Conservation (phyloP, 1,140 invertebrate genomes). For the Adoxophyes honmai region DNA sequence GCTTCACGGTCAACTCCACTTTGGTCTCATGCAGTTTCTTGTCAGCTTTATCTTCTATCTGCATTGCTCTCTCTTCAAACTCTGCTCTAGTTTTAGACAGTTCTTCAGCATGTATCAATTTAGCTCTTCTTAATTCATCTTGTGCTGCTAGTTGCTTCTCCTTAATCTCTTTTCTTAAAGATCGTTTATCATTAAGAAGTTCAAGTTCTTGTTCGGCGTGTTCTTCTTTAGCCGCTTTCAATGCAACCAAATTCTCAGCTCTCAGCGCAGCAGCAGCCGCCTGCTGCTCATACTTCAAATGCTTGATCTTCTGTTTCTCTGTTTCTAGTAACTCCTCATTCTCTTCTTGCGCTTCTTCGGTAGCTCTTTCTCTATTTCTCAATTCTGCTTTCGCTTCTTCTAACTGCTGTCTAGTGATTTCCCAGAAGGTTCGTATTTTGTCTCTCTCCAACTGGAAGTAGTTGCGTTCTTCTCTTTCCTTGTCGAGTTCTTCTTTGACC, state of each 20-base stretch:
- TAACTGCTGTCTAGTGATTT: conserved; percentile 88
- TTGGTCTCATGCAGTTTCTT: conserved; percentile 86
- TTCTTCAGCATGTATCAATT: conserved; percentile 75
- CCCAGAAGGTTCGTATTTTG: conserved; percentile 96
- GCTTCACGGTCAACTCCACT: conserved; percentile 85
- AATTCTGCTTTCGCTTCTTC: conserved; percentile 88
- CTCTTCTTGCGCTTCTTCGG: conserved; percentile 91
- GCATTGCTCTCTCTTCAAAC: conserved; percentile 86
- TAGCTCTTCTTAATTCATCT: conserved; percentile 62
- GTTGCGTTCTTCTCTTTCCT: conserved; percentile 95
- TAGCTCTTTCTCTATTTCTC: conserved; percentile 91
- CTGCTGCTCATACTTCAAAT: conserved; percentile 94
- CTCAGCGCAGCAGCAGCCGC: conserved; percentile 87
- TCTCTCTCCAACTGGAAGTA: conserved; percentile 97
- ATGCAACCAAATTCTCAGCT: conserved; percentile 66
- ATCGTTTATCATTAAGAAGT: conserved; percentile 87
- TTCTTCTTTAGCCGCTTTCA: conserved; percentile 73
- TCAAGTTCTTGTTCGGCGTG: conserved; percentile 86
- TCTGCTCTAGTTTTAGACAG: conserved; percentile 82
- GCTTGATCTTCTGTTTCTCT: conserved; percentile 95
- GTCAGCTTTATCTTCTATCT: conserved; percentile 88
- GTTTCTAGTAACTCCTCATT: conserved; percentile 92
- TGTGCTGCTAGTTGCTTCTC: conserved; percentile 84
- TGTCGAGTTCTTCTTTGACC: conserved; percentile 94
- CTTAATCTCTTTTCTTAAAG: conserved; percentile 84